Base-by-base conservation (phyloP, 2,113 vertebrate genomes). In the Plecotus auritus region DNA sequence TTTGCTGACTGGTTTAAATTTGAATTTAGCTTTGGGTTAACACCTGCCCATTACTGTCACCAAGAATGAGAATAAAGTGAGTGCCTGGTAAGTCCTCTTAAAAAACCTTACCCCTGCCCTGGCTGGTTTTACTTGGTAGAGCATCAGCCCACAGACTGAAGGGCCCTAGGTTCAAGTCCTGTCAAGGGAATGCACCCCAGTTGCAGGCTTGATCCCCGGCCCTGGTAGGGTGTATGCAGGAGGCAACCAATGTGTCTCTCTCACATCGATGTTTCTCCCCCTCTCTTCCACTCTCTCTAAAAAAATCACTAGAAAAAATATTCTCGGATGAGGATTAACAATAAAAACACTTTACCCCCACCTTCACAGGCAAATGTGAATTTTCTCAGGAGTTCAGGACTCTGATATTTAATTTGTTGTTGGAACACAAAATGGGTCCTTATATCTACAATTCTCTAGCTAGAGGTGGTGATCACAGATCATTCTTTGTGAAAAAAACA, bases 401-500 rank as follows among this genome's bases (percentile, higher is more conserved):
- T 18, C 37, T 22, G 17, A 20, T 56, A 13, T 74, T 95, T 89
- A 56, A 74, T 74, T 67, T 82, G 22, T 2, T 67, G 49, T 23
- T 9, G 0, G 67, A 89, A 42, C 6, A n/a, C 8, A 6, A 54
- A 47, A 40, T 28, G 1, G 9, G 12, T 37, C 30, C 77, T 90
- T 42, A 59, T 35, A 26, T 59, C 80, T 85, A 22, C 4, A 54
- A 54, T 92, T 37, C 30, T 94, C 94, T 94, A 84, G 67, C 95
- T 96, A 83, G 83, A 73, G 8, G 54, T 93, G 72, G 12, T 66
- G 28, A 93, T 82, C 77, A 95, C 66, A 97, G 85, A 93, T 93
- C 87, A 85, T 97, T 93, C 47, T 93, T 96, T 92, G 90, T 95
- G 95, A 35, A 40, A 66, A 83, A 96, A 94, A 94, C 88, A 51